A percentile compares a stretch with the other conserved stretches of the same genome.
Conservation (phyloP, 2,888 invertebrate genomes). For the Sipha maydis region DNA sequence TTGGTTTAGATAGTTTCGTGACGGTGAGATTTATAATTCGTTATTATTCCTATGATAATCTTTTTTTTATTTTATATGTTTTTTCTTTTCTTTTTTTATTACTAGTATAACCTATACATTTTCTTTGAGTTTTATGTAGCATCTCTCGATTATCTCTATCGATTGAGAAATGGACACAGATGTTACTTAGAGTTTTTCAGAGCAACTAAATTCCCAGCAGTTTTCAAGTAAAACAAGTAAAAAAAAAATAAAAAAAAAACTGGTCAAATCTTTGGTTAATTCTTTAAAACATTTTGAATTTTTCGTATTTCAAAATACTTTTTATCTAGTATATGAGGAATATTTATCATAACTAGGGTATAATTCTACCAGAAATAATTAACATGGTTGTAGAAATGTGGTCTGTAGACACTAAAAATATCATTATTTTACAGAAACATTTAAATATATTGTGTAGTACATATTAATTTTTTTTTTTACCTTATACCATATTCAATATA, state of each 20-base stretch:
- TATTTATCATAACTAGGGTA: background rate
- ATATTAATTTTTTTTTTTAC: too few species aligned
- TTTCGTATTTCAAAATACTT: background rate
- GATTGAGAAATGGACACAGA: constrained; percentile 4
- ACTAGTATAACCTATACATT: background rate
- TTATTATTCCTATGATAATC: background rate
- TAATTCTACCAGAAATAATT: too few species aligned
- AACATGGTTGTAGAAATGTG: too few species aligned
- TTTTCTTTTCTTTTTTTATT: background rate
- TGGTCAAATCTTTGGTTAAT: background rate
- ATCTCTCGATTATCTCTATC: too few species aligned
- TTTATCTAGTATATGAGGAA: too few species aligned
- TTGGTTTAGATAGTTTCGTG: background rate
- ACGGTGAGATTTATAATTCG: background rate
- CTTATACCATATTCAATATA: too few species aligned
- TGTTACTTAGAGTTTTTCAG: background rate
- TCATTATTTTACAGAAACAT: too few species aligned
- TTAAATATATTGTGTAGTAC: too few species aligned
- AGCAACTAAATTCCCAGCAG: background rate
- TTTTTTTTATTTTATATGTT: background rate
- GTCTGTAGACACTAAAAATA: too few species aligned
- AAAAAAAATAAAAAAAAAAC: too few species aligned
- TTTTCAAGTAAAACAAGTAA: background rate
- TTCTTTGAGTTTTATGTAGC: background rate
- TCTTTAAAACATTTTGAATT: background rate